Evolutionary conservation across 2,113 vertebrate genomes (phyloP), one percentile per base, ranked within the genome.

Genomic region (Cyprinodon tularosa): DNA sequence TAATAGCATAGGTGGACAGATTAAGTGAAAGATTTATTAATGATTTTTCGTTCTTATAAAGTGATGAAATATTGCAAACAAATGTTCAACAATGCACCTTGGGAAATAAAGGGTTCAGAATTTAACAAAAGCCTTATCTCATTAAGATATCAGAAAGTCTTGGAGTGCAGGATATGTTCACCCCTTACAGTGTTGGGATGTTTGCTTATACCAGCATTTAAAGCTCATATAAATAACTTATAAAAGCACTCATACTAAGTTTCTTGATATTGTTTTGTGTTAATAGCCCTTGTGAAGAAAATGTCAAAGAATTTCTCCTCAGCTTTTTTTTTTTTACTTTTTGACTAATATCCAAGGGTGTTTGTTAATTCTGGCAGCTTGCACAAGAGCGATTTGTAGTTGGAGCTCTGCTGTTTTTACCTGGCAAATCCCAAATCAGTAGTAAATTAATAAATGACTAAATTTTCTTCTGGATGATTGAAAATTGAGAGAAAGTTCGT

Each of bases 21-120:
- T 74, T 88, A 66, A 68, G 29, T 86, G 78, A 88, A 86, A 85
- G 29, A 29, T 29, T 29, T 82, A 84, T 70, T 71, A 71, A 74
- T 66, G 81, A 88, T 84, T 87, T 90, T 87, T 87, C 74, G 57
- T 59, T 47, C 63, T 67, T 70, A 86, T 86, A 90, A 93, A 90
- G 85, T 74, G 76, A 80, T 77, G 72, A 89, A 86, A 89, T 88
- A 86, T 72, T 77, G 71, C 44, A 10, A 72, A 44, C 69, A 73
- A 83, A 82, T 86, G 65, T 78, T 83, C 63, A 86, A 88, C n/a
- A 29, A 61, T 78, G 77, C 88, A 69, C 84, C 50, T 12, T 85
- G 89, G 88, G 91, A 93, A 92, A 92, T 89, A 89, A 87, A 81
- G 82, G 71, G 80, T 82, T 82, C 75, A 83, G 70, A 80, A 88